phyloP scores from a whole-genome alignment of 2,888 invertebrate species.

The Mylabris sibirica region DNA sequence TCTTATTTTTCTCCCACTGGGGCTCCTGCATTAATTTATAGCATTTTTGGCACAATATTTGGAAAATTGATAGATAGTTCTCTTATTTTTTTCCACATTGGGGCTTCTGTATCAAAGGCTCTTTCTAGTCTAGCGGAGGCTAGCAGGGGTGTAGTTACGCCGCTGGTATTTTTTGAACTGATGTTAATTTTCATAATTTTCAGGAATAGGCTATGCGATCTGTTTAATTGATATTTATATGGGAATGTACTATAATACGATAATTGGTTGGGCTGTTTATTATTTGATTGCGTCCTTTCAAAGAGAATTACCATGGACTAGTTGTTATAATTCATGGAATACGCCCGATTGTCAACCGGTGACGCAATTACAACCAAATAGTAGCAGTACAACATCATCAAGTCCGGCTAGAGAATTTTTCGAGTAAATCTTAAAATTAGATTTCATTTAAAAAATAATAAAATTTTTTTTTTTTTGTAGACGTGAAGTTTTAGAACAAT shows the following conservation, averaged over 20 bases:
- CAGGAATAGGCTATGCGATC: constrained; percentile 95
- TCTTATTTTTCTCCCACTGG: too few species aligned
- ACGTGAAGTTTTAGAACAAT: constrained; percentile 85
- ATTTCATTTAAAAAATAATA: background rate
- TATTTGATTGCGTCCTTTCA: constrained; percentile 86
- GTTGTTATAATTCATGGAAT: constrained; percentile 88
- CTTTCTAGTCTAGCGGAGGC: too few species aligned
- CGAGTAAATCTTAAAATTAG: constrained; percentile 70
- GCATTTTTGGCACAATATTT: too few species aligned
- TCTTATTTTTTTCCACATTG: too few species aligned
- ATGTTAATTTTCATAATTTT: constrained; percentile 18
- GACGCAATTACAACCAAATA: constrained; percentile 57
- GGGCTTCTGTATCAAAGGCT: too few species aligned
- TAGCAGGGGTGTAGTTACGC: too few species aligned
- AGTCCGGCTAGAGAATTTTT: constrained; percentile 90
- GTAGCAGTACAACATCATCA: constrained; percentile 68
- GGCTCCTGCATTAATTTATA: too few species aligned
- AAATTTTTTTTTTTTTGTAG: constrained; percentile 62
- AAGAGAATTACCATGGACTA: constrained; percentile 85
- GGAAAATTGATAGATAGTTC: too few species aligned
- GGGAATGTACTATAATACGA: constrained; percentile 97
- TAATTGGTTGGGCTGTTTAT: constrained; percentile 95
- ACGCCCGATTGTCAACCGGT: constrained; percentile 77
- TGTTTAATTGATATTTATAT: constrained; percentile 94
- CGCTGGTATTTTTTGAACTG: too few species aligned